Conservation (phyloP, 2,113 vertebrate genomes). For the Coryphaenoides rupestris region DNA sequence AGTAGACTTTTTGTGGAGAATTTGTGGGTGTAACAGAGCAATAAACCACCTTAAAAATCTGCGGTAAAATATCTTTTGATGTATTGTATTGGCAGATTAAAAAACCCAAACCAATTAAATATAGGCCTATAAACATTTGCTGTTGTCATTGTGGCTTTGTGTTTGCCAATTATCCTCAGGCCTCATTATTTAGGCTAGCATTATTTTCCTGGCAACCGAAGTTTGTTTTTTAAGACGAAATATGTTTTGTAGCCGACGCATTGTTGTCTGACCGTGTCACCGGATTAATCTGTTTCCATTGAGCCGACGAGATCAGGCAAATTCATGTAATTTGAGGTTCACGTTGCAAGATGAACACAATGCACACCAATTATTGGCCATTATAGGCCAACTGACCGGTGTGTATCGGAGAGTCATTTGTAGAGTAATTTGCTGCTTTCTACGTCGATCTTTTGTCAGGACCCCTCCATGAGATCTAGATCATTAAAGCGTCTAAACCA, state of each 20-base stretch:
- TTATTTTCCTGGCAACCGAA: background rate
- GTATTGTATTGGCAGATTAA: too few relatives aligned
- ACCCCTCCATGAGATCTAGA: too few relatives aligned
- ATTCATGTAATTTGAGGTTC: conserved; percentile 37
- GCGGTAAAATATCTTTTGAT: conserved; percentile 23
- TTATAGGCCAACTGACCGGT: background rate
- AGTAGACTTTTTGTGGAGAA: background rate
- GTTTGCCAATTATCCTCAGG: background rate
- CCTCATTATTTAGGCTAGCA: background rate
- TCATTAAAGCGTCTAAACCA: too few relatives aligned
- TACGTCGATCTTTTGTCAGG: too few relatives aligned
- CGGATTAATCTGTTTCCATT: conserved; percentile 34
- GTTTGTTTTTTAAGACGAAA: conserved; percentile 24
- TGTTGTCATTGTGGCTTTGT: background rate
- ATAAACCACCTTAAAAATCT: conserved; percentile 39
- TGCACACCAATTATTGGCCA: too few relatives aligned
- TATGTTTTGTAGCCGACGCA: conserved; percentile 25
- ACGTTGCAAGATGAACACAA: conserved; percentile 45
- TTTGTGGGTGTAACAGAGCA: background rate
- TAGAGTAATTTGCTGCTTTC: too few relatives aligned
- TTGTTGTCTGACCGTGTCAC: conserved; percentile 24
- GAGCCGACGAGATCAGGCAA: conserved; percentile 33
- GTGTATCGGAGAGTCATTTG: too few relatives aligned
- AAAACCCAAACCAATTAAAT: too few relatives aligned
- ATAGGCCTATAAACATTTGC: too few relatives aligned